phyloP scores from a whole-genome alignment of 2,113 vertebrate species.

The Plotosus lineatus region DNA sequence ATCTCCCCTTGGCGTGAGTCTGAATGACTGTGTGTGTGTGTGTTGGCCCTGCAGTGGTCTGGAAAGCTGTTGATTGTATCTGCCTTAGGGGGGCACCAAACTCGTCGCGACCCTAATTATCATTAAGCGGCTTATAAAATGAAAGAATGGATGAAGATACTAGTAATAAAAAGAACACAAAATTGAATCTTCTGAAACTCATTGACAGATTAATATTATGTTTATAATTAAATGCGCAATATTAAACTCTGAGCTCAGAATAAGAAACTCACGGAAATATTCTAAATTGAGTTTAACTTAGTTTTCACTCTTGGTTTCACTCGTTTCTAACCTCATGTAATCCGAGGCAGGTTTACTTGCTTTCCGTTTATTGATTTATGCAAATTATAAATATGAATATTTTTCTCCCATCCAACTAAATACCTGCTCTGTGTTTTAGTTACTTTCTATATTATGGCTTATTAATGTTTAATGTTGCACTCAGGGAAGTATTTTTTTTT shows the following conservation, averaged over 20 bases:
- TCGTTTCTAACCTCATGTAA: background rate
- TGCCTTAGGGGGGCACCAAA: too few relatives aligned
- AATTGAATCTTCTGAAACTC: background rate
- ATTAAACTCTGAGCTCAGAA: background rate
- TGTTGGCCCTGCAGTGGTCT: too few relatives aligned
- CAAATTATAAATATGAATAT: background rate
- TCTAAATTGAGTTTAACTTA: background rate
- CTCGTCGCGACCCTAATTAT: too few relatives aligned
- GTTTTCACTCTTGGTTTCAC: background rate
- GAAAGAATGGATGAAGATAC: too few relatives aligned
- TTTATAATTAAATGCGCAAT: background rate
- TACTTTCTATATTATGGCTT: background rate
- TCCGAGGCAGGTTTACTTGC: background rate
- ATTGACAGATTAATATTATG: background rate
- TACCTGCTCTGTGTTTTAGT: slow-evolving; percentile 19
- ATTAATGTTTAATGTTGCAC: slow-evolving; percentile 31
- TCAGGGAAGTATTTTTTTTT: slow-evolving; percentile 2
- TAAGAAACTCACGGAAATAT: background rate
- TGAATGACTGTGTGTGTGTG: too few relatives aligned
- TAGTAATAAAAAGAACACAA: background rate
- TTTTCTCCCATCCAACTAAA: background rate
- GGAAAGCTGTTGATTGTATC: too few relatives aligned
- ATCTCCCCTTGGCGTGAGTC: too few relatives aligned
- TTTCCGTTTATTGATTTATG: background rate
- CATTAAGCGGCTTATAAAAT: too few relatives aligned